Percentiles rank a stretch among this genome's conserved stretches.
These are phyloP conservation scores for Neogobius melanostomus DNA, from an alignment of 2,113 vertebrate species.

Conservation along the genomic window DNA sequence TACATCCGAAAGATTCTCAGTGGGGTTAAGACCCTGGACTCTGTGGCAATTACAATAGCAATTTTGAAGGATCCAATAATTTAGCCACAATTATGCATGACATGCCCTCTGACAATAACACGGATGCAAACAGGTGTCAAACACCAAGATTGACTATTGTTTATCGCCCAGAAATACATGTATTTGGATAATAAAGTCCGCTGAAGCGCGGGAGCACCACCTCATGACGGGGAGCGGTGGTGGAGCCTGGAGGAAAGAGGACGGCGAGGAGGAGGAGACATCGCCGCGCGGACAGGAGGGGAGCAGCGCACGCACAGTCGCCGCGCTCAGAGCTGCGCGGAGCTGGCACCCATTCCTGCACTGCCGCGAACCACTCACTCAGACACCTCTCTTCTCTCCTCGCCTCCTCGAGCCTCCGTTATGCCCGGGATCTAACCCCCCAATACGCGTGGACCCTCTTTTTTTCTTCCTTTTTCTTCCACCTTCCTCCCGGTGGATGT, in stretches of 20 bases:
- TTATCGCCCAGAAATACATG: no score
- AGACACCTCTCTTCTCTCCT: slow-evolving; percentile 21
- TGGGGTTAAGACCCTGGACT: no score
- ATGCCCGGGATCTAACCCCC: slow-evolving; percentile 85
- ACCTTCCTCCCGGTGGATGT: slow-evolving; percentile 77
- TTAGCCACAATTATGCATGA: no score
- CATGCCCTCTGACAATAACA: no score
- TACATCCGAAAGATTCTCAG: no score
- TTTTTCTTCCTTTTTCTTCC: not conserved
- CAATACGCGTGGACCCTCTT: slow-evolving; percentile 58
- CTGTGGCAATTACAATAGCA: no score
- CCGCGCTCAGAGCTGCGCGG: slow-evolving; percentile 1
- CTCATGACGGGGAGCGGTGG: slow-evolving; percentile 24
- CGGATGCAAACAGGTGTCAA: no score
- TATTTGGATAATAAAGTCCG: no score
- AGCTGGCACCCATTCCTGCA: slow-evolving; percentile 63
- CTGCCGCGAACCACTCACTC: slow-evolving; percentile 55
- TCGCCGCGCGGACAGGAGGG: slow-evolving; percentile 64
- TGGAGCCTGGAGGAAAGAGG: slow-evolving; percentile 70
- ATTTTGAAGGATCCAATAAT: no score
- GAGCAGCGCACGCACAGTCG: slow-evolving; percentile 32
- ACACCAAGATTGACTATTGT: no score
- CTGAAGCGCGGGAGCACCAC: no score
- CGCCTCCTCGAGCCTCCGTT: slow-evolving; percentile 44
- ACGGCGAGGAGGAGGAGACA: slow-evolving; percentile 64